These are phyloP conservation scores for Pangasius mekongensis DNA, from an alignment of 2,797 vertebrate genomes.

Conservation along the genomic window DNA sequence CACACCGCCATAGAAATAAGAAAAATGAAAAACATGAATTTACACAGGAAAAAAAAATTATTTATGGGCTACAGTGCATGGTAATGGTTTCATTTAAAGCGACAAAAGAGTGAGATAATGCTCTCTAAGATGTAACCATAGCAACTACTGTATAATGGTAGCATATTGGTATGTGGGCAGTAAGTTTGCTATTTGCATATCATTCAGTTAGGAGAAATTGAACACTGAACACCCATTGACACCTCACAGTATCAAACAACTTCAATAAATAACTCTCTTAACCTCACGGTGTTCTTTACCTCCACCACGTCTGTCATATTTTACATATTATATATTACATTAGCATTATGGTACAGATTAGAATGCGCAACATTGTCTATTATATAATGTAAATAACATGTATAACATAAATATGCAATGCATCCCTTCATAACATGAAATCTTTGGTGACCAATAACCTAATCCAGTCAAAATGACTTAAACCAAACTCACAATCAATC, in stretches of 20 bases:
- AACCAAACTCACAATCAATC: not conserved
- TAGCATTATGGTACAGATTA: not conserved
- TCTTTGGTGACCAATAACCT: not conserved
- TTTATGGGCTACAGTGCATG: not conserved
- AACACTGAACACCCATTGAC: not conserved
- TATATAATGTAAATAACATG: not conserved
- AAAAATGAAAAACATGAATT: not conserved
- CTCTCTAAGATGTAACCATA: constrained; percentile 27
- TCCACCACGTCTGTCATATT: not conserved
- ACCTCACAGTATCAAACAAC: not conserved
- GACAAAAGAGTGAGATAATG: constrained; percentile 30
- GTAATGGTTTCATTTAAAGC: constrained; percentile 10
- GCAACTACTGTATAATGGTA: constrained; percentile 34
- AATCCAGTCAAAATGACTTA: not conserved
- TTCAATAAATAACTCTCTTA: not conserved
- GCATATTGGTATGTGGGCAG: constrained; percentile 34
- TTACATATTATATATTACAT: not conserved
- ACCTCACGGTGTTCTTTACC: not conserved
- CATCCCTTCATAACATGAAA: not conserved
- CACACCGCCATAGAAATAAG: not conserved
- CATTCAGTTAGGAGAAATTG: constrained; percentile 28
- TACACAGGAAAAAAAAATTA: not conserved
- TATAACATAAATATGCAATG: not conserved
- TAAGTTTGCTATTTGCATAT: constrained; percentile 30
- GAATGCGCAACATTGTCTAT: not conserved